Base-by-base conservation (phyloP, 1,140 invertebrate species). In the Cherax quadricarinatus region DNA sequence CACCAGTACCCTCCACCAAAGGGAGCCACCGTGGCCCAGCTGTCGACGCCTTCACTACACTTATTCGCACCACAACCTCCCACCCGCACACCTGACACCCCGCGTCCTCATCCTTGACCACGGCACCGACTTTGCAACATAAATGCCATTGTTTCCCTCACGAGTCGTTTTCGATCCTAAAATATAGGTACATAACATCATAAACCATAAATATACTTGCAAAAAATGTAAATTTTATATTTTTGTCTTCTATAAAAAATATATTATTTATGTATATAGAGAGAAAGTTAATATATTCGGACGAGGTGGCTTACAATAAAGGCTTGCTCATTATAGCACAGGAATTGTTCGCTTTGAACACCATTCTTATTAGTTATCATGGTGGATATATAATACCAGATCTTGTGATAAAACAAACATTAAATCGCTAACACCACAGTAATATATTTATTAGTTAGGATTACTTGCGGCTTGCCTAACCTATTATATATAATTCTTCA, bases 1-100 rank as follows among this genome's bases (percentile, higher is more conserved):
- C 30, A 41, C 30, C 30, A 41, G 30, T 41, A 41, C 30, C 30
- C 30, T 41, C 30, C 30, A 41, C 30, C 30, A 41, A 2, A 41
- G 30, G 30, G 30, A 75, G 70, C 70, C n/a, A 14, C 73, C 41
- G 1, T 18, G 85, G 16, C 85, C n/a, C 85, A 87, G 85, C 85
- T 87, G 85, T 87, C 78, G 18, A 49, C 85, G 85, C 85, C 85
- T 87, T 87, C 85, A 18, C 85, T 87, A 70, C 85, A 87, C 85
- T 87, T 87, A 87, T 79, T 87, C 85, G 70, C 85, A 21, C 85
- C 70, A 79, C 51, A 87, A 87, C 85, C 85, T 24, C 49, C 24
- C 41, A 18, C 21, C 60, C 48, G 57, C 70, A 57, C 85, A 87
- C 85, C 85, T 87, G 85, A 60, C 70, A 66, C 85, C 73, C 53